Conservation (phyloP, 2,888 invertebrate species). For the Prosopocoilus inquinatus region DNA sequence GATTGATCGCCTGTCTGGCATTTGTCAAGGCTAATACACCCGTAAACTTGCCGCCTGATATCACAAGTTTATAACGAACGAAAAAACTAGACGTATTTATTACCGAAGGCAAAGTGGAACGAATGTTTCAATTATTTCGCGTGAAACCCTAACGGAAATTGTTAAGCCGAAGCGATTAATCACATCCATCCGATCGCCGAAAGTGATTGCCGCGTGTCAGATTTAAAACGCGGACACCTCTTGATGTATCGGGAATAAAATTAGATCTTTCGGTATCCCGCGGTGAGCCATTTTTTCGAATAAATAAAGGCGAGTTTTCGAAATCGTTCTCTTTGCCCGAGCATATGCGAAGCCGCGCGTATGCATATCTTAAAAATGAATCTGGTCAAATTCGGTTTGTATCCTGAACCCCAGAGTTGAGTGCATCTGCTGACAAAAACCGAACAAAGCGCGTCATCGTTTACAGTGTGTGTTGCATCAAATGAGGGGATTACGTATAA, state of each 20-base stretch:
- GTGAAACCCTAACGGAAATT: conserved; percentile 1
- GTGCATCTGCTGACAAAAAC: neutral
- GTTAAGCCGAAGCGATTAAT: conserved; percentile 28
- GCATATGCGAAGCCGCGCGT: too few species aligned
- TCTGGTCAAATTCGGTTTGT: too few species aligned
- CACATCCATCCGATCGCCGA: conserved; percentile 39
- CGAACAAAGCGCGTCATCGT: conserved; percentile 1
- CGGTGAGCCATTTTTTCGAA: conserved; percentile 26
- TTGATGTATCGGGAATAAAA: conserved; percentile 47
- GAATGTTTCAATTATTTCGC: conserved; percentile 1
- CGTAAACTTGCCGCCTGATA: neutral
- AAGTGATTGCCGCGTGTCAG: conserved; percentile 40
- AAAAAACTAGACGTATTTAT: neutral
- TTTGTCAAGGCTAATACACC: conserved; percentile 2
- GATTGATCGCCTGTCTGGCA: conserved; percentile 1
- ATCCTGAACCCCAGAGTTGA: neutral
- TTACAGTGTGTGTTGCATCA: conserved; percentile 17
- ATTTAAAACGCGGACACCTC: conserved; percentile 39
- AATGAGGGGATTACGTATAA: conserved; percentile 27
- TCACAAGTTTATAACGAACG: too few species aligned
- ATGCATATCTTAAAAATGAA: too few species aligned
- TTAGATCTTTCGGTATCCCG: conserved; percentile 44
- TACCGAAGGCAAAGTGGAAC: neutral
- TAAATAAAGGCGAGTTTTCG: too few species aligned
- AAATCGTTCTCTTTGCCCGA: too few species aligned